phyloP scores from a whole-genome alignment of 1,140 invertebrate genomes.

The Phenacoccus solenopsis region DNA sequence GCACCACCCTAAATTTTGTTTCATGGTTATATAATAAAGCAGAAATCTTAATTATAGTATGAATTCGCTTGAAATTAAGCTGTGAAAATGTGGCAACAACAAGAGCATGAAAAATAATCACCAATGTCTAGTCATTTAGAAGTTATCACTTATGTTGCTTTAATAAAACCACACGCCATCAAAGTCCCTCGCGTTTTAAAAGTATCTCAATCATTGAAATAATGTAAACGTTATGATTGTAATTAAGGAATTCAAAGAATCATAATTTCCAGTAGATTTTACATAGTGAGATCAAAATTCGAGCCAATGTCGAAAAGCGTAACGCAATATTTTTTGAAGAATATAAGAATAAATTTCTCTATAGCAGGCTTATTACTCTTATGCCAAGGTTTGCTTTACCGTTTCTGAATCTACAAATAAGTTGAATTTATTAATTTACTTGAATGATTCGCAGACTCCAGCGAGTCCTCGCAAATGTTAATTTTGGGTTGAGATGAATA shows the following conservation, averaged over 20 bases:
- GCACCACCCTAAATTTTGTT: no score
- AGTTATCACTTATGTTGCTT: conserved; percentile 52
- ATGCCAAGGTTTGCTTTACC: conserved; percentile 54
- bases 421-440: no score
- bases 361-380: conserved; percentile 67
- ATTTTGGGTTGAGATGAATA: conserved; percentile 57
- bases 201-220: no score
- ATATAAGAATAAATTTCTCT: conserved; percentile 77
- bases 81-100: no score
- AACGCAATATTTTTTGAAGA: conserved; percentile 69
- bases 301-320: conserved; percentile 45
- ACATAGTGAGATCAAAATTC: conserved; percentile 55
- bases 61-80: no score
- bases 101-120: background rate
- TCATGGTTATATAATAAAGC: no score
- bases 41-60: no score
- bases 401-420: background rate
- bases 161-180: conserved; percentile 60
- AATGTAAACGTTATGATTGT: background rate
- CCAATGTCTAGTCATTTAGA: background rate
- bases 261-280: conserved; percentile 58
- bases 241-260: conserved; percentile 46
- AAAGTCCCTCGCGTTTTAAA: conserved; percentile 51
- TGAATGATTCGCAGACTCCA: conserved; percentile 40
- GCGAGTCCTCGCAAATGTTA: conserved; percentile 65